Conservation (phyloP, 1,140 invertebrate genomes). For the Pantala flavescens region DNA sequence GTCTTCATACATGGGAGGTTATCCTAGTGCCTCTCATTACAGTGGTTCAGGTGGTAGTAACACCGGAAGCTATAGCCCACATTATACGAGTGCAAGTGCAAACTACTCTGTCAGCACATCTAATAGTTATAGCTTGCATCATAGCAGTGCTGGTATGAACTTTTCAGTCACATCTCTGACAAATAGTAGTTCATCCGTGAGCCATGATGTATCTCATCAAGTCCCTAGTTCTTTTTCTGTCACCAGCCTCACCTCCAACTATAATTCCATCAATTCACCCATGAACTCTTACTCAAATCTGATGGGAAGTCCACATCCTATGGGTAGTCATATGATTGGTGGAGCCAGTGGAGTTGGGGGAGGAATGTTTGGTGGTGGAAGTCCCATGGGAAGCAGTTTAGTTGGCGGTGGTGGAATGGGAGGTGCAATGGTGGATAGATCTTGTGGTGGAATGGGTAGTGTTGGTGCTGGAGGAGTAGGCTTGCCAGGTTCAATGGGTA, state of each 20-base stretch:
- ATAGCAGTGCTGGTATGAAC: slow-evolving; percentile 29
- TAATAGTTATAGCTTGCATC: slow-evolving; percentile 23
- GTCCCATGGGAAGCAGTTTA: slow-evolving; percentile 20
- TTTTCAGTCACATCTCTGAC: slow-evolving; percentile 36
- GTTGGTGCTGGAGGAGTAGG: slow-evolving; percentile 13
- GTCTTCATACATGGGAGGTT: slow-evolving; percentile 28
- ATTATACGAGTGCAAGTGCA: slow-evolving; percentile 24
- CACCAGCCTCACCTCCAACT: slow-evolving; percentile 28
- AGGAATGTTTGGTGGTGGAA: slow-evolving; percentile 23
- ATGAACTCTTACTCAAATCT: slow-evolving; percentile 26
- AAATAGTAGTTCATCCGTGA: slow-evolving; percentile 28
- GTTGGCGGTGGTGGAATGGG: slow-evolving; percentile 16
- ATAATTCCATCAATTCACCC: slow-evolving; percentile 24
- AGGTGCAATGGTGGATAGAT: slow-evolving; percentile 19
- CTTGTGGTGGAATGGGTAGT: slow-evolving; percentile 19
- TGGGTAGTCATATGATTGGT: slow-evolving; percentile 26
- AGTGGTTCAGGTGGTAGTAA: slow-evolving; percentile 17
- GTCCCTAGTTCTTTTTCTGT: slow-evolving; percentile 29
- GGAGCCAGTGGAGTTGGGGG: slow-evolving; percentile 18
- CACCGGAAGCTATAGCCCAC: slow-evolving; percentile 20
- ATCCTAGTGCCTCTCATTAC: slow-evolving; percentile 23
- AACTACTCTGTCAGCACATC: slow-evolving; percentile 24
- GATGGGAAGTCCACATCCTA: slow-evolving; percentile 27
- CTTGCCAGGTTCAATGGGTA: slow-evolving; percentile 24
- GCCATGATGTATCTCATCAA: slow-evolving; percentile 19